Evolutionary conservation across 1,140 invertebrate species (phyloP), one percentile per base, ranked within the genome.

Genomic region (Olivierus martensii): DNA sequence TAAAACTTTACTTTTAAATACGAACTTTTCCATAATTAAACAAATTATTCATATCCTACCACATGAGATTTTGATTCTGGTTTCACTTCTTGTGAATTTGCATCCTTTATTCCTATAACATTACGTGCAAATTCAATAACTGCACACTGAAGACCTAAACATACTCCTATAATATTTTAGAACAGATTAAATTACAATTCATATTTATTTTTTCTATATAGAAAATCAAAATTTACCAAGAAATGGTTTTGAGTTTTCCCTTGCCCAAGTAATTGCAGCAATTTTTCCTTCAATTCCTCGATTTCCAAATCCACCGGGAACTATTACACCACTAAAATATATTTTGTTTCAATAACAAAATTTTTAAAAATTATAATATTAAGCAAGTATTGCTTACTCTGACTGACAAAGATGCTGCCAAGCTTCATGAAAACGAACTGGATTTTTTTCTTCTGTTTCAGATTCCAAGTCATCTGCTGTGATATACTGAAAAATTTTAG

Each of bases 241-340:
- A 66, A 89, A 88, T 0, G 96, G 95, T 66, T 85, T 89, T 18
- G 82, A 77, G 41, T 84, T 92, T 62, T 78, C 79, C 46, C 96
- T 75, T 46, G 92, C 94, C 87, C 90, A 99, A 63, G 84, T 76
- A 56, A 86, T 89, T 0, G 94, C 93, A 53, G 81, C 76, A 28
- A 99, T 91, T 73, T 93, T 99, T 3, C 96, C 96, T 68, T 97
- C 89, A 62, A 94, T 82, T 5, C 96, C 96, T 46, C 95, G 77
- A 59, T 82, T 79, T 15, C 95, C 96, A 73, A 99, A 99, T 21
- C 96, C 94, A 56, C 93, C 93, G 36, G 96, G 95, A 9, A 99
- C 89, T 53, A 99, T 77, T 2, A 99, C 80, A 55, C 94, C 95
- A 70, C 83, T 87, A 52, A 75, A 73, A 63, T 49, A 63, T 53